Conservation (phyloP, 2,888 invertebrate genomes). For the Volucella zonaria region DNA sequence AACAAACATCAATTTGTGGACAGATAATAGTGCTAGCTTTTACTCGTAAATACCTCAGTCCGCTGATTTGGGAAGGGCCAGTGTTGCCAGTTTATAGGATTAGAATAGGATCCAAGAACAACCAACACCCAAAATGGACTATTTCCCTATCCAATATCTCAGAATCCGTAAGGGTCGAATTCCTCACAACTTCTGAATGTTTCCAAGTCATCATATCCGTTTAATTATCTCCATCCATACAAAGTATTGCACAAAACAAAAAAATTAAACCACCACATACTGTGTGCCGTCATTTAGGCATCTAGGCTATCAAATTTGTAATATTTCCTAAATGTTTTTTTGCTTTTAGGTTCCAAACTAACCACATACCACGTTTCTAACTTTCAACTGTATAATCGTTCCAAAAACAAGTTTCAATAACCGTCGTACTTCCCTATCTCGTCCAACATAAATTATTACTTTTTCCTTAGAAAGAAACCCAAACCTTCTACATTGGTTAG, state of each 20-base stretch:
- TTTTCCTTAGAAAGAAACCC: conserved; percentile 49
- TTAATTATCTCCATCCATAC: too few species aligned
- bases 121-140: too few species aligned
- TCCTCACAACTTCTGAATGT: too few species aligned
- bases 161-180: too few species aligned
- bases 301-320: conserved; percentile 6
- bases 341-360: conserved; percentile 34
- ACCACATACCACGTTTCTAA: conserved; percentile 64
- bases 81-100: too few species aligned
- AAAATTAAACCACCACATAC: conserved; percentile 48
- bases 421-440: neutral
- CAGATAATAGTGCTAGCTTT: too few species aligned
- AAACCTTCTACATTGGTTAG: conserved; percentile 42
- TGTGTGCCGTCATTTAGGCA: conserved; percentile 63
- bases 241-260: neutral
- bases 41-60: too few species aligned
- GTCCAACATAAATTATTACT: conserved; percentile 62
- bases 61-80: too few species aligned
- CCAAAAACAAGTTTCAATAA: conserved; percentile 13
- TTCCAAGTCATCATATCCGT: too few species aligned
- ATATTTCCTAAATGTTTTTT: conserved; percentile 35
- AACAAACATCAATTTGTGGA: too few species aligned
- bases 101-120: too few species aligned
- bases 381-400: conserved; percentile 58
- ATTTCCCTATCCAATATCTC: too few species aligned